Percentiles rank a stretch among this genome's conserved stretches.
Evolutionary conservation across 1,140 invertebrate genomes (phyloP).

Genomic region (Drosophila teissieri): DNA sequence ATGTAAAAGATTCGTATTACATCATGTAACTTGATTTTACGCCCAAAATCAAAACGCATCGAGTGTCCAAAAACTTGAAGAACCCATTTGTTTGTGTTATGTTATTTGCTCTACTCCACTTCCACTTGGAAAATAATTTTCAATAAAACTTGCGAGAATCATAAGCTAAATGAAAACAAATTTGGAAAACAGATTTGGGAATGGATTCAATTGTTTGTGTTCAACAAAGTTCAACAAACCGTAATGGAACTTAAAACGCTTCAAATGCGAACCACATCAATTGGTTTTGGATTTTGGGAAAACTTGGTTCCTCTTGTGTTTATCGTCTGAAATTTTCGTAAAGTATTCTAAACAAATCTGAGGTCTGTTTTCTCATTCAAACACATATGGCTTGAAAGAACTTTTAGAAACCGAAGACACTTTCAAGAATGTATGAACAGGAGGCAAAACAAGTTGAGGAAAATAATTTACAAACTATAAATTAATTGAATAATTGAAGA

Average conservation of each 20-base stretch:
- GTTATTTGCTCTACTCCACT: constrained; percentile 11
- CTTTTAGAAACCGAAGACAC: background rate
- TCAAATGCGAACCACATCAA: constrained; percentile 18
- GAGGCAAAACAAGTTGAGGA: too few relatives aligned
- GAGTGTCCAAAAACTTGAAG: background rate
- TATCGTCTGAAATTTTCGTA: background rate
- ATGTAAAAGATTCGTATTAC: background rate
- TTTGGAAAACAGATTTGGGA: constrained; percentile 2
- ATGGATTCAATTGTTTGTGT: constrained; percentile 34
- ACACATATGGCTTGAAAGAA: background rate
- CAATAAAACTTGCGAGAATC: constrained; percentile 40
- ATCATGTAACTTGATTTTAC: constrained; percentile 12
- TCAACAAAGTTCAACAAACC: constrained; percentile 70
- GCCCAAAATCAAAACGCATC: background rate
- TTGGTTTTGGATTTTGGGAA: background rate
- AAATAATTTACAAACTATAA: too few relatives aligned
- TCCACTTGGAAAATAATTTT: constrained; percentile 14
- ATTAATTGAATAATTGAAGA: too few relatives aligned
- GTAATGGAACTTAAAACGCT: constrained; percentile 58
- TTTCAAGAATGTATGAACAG: too few relatives aligned
- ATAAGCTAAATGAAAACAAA: constrained; percentile 22
- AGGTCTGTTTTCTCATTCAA: too few relatives aligned
- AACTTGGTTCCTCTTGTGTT: too few relatives aligned
- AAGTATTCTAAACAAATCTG: background rate
- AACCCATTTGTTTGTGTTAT: constrained; percentile 9